Conservation (phyloP, 2,888 invertebrate species). For the Apocheima hispidaria region DNA sequence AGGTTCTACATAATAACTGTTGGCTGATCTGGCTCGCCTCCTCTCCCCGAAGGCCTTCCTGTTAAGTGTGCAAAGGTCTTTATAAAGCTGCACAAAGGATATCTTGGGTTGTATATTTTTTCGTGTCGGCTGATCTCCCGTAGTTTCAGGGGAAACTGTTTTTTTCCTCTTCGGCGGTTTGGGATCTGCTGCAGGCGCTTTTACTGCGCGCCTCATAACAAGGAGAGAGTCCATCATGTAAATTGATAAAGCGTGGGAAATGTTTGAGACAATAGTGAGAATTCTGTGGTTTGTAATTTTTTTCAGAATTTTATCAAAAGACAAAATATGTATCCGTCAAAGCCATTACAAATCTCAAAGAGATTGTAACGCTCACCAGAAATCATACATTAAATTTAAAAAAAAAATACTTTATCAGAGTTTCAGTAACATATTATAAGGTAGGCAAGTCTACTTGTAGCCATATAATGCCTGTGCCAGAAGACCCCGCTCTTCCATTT, state of each 20-base stretch:
- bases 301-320: too few relatives aligned
- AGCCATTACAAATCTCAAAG: too few relatives aligned
- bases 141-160: conserved; percentile 6
- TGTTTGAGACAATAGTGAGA: background rate
- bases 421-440: too few relatives aligned
- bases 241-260: too few relatives aligned
- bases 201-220: conserved; percentile 38
- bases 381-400: too few relatives aligned
- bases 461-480: too few relatives aligned
- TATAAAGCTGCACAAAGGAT: conserved; percentile 54
- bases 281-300: background rate
- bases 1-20: background rate
- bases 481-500: too few relatives aligned
- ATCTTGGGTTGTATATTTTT: conserved; percentile 26
- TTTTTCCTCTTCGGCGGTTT: conserved; percentile 15
- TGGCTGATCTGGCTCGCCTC: conserved; percentile 5
- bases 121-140: background rate
- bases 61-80: conserved; percentile 38
- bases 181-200: background rate
- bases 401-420: too few relatives aligned
- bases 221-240: conserved; percentile 51
- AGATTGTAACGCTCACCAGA: too few relatives aligned
- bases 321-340: too few relatives aligned
- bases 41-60: background rate
- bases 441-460: too few relatives aligned